Evolutionary conservation across 30 jellyfish, hydroid and myxozoan species (phyloP).

Genomic region (Chironex yamaguchii): DNA sequence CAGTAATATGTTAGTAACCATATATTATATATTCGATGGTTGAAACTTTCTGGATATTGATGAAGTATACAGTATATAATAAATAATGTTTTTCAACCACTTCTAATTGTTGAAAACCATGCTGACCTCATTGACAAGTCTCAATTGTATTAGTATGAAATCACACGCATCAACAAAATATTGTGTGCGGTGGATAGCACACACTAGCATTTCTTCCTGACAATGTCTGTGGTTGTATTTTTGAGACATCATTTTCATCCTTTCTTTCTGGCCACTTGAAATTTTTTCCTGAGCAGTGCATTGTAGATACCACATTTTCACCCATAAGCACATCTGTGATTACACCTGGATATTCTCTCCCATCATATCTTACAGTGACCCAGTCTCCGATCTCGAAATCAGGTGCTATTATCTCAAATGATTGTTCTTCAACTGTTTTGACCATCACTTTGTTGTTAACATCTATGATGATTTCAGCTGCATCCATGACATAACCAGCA

Average conservation of each 20-base stretch:
- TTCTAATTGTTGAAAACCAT: no score
- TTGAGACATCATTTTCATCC: constrained; percentile 43
- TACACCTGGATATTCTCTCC: constrained; percentile 45
- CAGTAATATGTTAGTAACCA: no score
- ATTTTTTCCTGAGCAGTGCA: constrained; percentile 46
- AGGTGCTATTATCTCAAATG: not conserved
- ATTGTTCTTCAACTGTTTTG: constrained; percentile 1
- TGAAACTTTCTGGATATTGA: no score
- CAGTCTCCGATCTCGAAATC: constrained; percentile 31
- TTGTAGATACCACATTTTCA: constrained; percentile 38
- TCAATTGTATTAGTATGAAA: no score
- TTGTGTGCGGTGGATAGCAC: no score
- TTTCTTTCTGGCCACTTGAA: constrained; percentile 41
- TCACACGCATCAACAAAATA: no score
- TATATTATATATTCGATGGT: no score
- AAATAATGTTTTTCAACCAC: no score
- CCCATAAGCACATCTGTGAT: constrained; percentile 9
- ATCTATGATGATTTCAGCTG: constrained; percentile 34
- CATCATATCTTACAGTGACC: constrained; percentile 55
- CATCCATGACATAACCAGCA: constrained; percentile 50
- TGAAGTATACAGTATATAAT: no score
- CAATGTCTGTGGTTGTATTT: no score
- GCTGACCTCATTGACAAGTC: no score
- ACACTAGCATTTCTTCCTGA: no score
- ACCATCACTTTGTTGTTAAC: not conserved